These are phyloP conservation scores for Aethina tumida DNA, from an alignment of 1,140 invertebrate species.

Conservation along the genomic window DNA sequence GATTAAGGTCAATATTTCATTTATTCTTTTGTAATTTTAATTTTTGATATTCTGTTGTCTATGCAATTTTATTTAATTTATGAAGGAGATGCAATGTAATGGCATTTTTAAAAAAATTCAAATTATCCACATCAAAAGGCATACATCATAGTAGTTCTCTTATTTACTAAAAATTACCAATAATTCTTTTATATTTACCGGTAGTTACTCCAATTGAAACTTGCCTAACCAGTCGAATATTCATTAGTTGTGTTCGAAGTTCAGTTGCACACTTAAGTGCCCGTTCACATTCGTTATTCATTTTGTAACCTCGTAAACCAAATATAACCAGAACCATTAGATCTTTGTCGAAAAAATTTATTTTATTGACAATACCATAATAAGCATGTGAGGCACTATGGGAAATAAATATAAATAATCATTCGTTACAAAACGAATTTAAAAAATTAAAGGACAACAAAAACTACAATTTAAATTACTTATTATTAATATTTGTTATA, in stretches of 20 bases:
- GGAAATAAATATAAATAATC: slow-evolving; percentile 24
- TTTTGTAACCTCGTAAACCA: slow-evolving; percentile 53
- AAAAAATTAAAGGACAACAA: no score
- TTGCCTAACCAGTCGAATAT: slow-evolving; percentile 41
- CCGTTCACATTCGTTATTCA: slow-evolving; percentile 52
- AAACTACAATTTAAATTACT: no score
- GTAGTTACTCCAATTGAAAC: slow-evolving; percentile 57
- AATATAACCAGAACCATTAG: slow-evolving; percentile 60
- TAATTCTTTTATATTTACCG: no score
- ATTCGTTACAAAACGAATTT: neutral
- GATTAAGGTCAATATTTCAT: neutral
- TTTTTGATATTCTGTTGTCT: no score
- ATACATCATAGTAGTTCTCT: no score
- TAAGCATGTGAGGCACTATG: slow-evolving; percentile 35
- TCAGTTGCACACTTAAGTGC: slow-evolving; percentile 47
- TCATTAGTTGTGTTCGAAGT: slow-evolving; percentile 39
- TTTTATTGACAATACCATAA: slow-evolving; percentile 58
- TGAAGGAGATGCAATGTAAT: no score
- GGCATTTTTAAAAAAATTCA: no score
- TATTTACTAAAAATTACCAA: no score
- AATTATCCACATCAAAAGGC: no score
- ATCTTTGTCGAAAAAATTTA: slow-evolving; percentile 63
- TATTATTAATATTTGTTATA: no score
- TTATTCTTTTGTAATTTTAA: slow-evolving; percentile 2
- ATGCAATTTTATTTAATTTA: no score